Base-by-base conservation (phyloP, 2,888 invertebrate species). In the Encarsia formosa region DNA sequence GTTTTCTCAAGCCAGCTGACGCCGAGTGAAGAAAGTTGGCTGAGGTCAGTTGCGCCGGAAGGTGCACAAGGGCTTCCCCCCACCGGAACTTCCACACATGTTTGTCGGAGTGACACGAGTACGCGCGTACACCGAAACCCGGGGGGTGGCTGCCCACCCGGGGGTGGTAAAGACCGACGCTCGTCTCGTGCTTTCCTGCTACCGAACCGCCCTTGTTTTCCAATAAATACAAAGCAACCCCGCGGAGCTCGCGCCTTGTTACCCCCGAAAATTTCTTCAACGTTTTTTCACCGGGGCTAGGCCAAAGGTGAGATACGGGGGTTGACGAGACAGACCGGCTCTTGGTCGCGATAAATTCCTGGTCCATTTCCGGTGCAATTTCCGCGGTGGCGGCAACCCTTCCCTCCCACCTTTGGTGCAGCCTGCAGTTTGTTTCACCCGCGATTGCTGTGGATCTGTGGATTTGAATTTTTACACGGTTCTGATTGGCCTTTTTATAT, bases 201-300 rank as follows among this genome's bases (percentile, higher is more conserved):
- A 71, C 67, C 68, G 51, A 67, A 67, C 70, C 69, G 68, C 72
- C 71, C 72, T 71, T 69, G 72, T 71, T 71, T 72, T 71, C 71
- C 72, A 72, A 71, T 71, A 71, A 71, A 69, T 67, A 71, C 68
- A 67, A 70, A 70, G 65, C 61, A 56, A 58, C 50, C 52, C 18
- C 15, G 37, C 8, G 5, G 19, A 19, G 37, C 19, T 32, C 26
- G 13, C n/a, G 29, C 11, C 29, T 13, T 15, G 15, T 19, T 15
- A 34, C 5, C 19, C 16, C 15, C 32, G 24, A 19, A 11, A 16
- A 26, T 20, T 34, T 49, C 40, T 23, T 23, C 40, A 13, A 13
- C 5, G 13, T 16, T 6, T 43, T 32, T 5, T 15, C 22, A 5
- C 18, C 13, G 9, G 32, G 6, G n/a, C n/a, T 15, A 26, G 26